Evolutionary conservation across 2,113 vertebrate species (phyloP).

Genomic region (Pterocles orientalis): DNA sequence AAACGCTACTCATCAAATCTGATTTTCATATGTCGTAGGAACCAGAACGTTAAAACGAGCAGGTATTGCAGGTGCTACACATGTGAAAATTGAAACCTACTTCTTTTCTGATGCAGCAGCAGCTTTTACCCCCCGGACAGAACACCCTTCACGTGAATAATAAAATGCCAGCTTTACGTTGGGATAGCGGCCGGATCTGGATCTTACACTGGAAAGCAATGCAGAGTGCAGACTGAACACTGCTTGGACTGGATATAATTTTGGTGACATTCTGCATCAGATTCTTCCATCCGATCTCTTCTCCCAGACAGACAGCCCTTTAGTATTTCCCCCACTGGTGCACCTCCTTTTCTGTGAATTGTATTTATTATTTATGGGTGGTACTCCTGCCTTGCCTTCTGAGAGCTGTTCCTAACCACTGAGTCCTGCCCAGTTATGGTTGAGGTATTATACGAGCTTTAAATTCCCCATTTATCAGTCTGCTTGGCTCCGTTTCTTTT

Average conservation of each 20-base stretch:
- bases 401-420: background rate
- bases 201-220: background rate
- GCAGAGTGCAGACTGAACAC: background rate
- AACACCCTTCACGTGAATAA: background rate
- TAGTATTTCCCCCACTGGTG: background rate
- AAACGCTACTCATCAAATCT: background rate
- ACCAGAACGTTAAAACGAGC: background rate
- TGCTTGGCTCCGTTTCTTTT: slow-evolving; percentile 16
- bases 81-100: background rate
- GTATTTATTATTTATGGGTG: background rate
- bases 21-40: background rate
- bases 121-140: background rate
- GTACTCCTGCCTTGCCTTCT: background rate
- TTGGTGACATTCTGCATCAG: background rate
- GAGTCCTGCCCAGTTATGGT: background rate
- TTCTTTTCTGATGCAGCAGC: background rate
- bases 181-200: background rate
- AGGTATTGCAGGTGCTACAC: background rate
- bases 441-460: background rate
- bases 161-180: background rate
- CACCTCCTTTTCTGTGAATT: background rate
- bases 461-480: background rate
- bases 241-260: background rate
- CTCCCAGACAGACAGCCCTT: background rate
- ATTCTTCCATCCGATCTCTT: background rate